A percentile compares a stretch with the other conserved stretches of the same genome.
phyloP scores from a whole-genome alignment of 2,797 vertebrate species.

The Bradypodion ventrale region DNA sequence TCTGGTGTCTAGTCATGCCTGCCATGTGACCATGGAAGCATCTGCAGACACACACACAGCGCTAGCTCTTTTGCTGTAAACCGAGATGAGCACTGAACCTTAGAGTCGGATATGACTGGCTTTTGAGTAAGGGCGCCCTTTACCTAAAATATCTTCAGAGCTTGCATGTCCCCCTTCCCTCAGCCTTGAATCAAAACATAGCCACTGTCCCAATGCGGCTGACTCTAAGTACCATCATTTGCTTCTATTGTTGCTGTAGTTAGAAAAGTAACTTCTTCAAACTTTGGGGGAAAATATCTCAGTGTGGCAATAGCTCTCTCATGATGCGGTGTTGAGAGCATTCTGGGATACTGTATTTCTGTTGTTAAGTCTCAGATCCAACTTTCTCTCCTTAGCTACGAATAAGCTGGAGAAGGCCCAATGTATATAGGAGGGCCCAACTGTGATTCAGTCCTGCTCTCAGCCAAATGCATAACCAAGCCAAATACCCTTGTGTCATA shows the following conservation, averaged over 20 bases:
- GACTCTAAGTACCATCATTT: background rate
- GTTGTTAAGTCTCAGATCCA: background rate
- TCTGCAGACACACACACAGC: too few relatives aligned
- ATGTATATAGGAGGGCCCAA: background rate
- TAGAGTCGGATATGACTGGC: too few relatives aligned
- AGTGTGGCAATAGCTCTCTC: background rate
- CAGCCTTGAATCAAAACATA: background rate
- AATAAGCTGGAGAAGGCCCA: background rate
- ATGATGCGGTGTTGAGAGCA: too few relatives aligned
- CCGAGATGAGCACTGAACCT: too few relatives aligned
- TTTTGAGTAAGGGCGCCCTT: too few relatives aligned
- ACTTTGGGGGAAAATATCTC: background rate
- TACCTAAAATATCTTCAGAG: slow-evolving; percentile 24
- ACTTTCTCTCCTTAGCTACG: background rate
- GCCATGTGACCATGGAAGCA: too few relatives aligned
- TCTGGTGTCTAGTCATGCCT: too few relatives aligned
- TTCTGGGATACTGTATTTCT: background rate
- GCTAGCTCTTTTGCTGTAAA: too few relatives aligned
- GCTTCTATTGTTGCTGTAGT: background rate
- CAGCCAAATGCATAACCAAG: background rate
- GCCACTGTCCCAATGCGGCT: background rate
- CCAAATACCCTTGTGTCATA: background rate
- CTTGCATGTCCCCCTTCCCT: background rate
- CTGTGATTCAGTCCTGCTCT: background rate
- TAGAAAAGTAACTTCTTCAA: too few relatives aligned